A percentile compares a stretch with the other conserved stretches of the same genome.
phyloP scores from a whole-genome alignment of 30 jellyfish, hydroid and myxozoan species.

The Aurelia sp. region DNA sequence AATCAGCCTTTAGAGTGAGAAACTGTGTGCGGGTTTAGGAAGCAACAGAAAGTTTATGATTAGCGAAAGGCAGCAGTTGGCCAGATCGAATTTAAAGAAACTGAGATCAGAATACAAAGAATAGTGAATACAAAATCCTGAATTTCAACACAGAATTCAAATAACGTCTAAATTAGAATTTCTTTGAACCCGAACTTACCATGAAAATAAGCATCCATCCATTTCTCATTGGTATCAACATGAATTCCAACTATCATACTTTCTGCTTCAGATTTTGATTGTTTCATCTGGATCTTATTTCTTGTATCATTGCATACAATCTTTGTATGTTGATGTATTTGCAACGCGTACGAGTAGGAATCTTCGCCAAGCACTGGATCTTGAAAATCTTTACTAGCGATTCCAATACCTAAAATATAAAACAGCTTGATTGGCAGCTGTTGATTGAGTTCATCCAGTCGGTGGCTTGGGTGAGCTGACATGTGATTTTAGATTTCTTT shows the following conservation, averaged over 20 bases:
- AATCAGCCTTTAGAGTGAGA: no score
- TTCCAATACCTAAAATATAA: constrained; percentile 61
- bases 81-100: no score
- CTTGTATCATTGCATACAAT: constrained; percentile 41
- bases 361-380: constrained; percentile 90
- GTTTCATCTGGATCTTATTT: constrained; percentile 58
- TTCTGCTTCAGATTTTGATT: constrained; percentile 45
- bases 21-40: no score
- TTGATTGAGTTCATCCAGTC: no score
- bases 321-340: constrained; percentile 72
- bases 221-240: constrained; percentile 55
- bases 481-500: no score
- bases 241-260: constrained; percentile 40
- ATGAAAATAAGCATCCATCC: constrained; percentile 69
- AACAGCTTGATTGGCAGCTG: no score
- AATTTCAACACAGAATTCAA: no score
- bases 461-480: no score
- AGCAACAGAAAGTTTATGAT: no score
- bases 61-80: no score
- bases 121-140: no score
- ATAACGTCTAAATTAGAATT: background rate
- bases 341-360: constrained; percentile 65
- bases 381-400: constrained; percentile 42
- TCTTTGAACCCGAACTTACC: constrained; percentile 18
- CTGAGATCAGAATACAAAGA: no score